Percentiles rank a stretch among this genome's conserved stretches.
phyloP scores from a whole-genome alignment of 92 coral and sea anemone species.

The Anthopleura xanthogrammica region DNA sequence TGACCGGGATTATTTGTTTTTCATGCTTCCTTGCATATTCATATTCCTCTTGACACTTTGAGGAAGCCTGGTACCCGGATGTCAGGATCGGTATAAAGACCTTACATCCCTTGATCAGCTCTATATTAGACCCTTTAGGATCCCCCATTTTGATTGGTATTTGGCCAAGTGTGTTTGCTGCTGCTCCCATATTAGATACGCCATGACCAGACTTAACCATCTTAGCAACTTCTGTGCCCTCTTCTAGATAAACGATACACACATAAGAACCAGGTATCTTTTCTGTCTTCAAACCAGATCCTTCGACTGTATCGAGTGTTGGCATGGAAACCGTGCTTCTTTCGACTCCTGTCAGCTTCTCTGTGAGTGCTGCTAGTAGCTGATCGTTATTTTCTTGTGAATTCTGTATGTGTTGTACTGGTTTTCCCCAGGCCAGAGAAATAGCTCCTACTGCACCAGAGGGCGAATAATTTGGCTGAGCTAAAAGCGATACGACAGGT shows the following conservation, averaged over 20 bases:
- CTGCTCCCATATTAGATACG: conserved; percentile 41
- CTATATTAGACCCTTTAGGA: conserved; percentile 35
- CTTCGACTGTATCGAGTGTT: conserved; percentile 30
- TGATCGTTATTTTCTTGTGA: conserved; percentile 23
- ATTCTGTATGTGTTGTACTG: conserved; percentile 26
- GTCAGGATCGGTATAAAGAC: conserved; percentile 65
- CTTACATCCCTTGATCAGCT: conserved; percentile 52
- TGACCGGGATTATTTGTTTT: conserved; percentile 69
- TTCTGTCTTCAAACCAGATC: conserved; percentile 26
- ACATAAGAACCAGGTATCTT: conserved; percentile 48
- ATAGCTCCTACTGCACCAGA: conserved; percentile 71
- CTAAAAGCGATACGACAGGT: conserved; percentile 55
- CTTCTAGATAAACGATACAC: conserved; percentile 59
- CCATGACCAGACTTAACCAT: conserved; percentile 51
- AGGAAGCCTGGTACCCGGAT: conserved; percentile 50
- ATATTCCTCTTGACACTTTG: conserved; percentile 55
- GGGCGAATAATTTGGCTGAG: conserved; percentile 66
- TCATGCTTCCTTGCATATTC: conserved; percentile 61
- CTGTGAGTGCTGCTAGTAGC: conserved; percentile 18
- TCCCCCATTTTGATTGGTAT: conserved; percentile 43
- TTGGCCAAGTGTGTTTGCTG: conserved; percentile 31
- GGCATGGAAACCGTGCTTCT: conserved; percentile 35
- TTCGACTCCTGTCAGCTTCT: conserved; percentile 29
- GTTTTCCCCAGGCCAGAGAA: conserved; percentile 57
- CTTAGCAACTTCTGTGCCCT: conserved; percentile 48